These are phyloP conservation scores for Natator depressus DNA, from an alignment of 2,113 vertebrate species.

Conservation along the genomic window DNA sequence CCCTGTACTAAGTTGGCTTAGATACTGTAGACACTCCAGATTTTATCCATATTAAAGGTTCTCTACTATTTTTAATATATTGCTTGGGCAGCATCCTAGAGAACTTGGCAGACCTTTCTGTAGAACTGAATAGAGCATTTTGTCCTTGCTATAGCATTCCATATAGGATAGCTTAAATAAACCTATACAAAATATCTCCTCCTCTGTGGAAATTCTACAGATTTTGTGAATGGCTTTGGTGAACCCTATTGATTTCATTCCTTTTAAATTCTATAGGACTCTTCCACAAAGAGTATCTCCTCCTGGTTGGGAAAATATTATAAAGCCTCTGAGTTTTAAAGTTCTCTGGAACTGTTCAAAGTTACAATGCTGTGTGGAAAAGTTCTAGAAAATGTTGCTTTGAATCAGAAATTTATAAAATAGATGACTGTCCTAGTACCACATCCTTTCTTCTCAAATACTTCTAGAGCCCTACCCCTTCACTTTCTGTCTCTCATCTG, in stretches of 20 bases:
- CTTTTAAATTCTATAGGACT: background rate
- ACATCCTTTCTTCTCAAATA: background rate
- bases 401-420: background rate
- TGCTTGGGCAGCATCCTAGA: background rate
- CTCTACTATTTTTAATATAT: background rate
- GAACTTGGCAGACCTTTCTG: background rate
- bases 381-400: background rate
- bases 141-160: background rate
- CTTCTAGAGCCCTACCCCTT: background rate
- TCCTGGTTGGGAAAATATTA: background rate
- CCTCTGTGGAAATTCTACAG: background rate
- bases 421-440: background rate
- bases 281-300: background rate
- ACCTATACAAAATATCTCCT: background rate
- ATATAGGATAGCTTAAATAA: background rate
- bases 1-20: background rate
- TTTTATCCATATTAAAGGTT: background rate
- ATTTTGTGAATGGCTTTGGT: background rate
- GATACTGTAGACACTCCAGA: background rate
- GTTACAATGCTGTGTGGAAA: background rate
- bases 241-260: background rate
- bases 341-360: background rate
- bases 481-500: background rate
- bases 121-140: background rate
- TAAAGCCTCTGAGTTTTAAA: background rate